phyloP scores from a whole-genome alignment of 2,797 vertebrate genomes.

The Florisuga fusca region DNA sequence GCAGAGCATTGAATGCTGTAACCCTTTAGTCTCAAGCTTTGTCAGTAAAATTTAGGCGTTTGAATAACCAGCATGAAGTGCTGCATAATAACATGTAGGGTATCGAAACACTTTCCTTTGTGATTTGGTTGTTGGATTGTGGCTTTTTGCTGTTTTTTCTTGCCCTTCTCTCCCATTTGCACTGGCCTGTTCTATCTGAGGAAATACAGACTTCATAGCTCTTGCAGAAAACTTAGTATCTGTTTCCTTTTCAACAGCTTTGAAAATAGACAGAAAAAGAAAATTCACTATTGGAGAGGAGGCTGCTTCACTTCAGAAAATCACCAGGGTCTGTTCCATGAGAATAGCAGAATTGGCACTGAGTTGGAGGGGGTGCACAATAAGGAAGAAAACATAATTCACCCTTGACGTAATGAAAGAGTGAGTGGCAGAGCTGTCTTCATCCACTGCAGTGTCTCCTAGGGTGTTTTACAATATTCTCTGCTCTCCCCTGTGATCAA shows the following conservation, averaged over 20 bases:
- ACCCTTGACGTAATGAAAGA: background rate
- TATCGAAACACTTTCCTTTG: background rate
- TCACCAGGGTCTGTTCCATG: background rate
- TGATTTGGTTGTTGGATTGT: background rate
- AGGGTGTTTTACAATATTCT: background rate
- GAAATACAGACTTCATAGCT: background rate
- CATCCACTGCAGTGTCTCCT: background rate
- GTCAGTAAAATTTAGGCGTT: background rate
- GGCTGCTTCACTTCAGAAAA: background rate
- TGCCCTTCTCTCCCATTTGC: background rate
- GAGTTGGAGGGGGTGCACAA: background rate
- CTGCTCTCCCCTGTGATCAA: conserved; percentile 1
- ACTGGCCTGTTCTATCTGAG: background rate
- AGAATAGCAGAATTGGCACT: background rate
- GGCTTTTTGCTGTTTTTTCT: background rate
- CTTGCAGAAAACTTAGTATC: background rate
- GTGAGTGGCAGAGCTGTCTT: background rate
- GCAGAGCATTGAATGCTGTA: background rate
- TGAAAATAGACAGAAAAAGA: background rate
- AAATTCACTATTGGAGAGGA: background rate
- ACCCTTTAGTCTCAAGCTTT: background rate
- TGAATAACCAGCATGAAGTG: background rate
- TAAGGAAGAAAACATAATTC: background rate
- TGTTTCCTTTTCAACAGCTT: background rate
- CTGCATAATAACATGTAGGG: background rate